A percentile compares a stretch with the other conserved stretches of the same genome.
Evolutionary conservation across 2,888 invertebrate genomes (phyloP).

Genomic region (Campoplex nolae): DNA sequence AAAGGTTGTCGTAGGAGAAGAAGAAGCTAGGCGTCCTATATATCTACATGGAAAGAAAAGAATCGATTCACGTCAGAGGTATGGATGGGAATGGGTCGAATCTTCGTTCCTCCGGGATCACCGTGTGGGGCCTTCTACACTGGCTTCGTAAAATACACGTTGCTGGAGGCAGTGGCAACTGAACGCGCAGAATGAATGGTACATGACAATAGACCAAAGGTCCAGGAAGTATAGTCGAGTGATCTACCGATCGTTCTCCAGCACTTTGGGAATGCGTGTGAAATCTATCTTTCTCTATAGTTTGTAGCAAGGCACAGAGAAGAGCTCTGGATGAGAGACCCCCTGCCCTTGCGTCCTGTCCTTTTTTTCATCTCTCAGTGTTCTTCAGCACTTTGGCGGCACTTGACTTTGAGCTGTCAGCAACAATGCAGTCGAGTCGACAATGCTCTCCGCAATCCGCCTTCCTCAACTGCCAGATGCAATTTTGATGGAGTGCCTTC

Average conservation of each 20-base stretch:
- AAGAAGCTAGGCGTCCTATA: slow-evolving; percentile 73
- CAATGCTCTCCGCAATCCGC: slow-evolving; percentile 75
- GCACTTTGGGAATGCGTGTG: slow-evolving; percentile 68
- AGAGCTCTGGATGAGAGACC: slow-evolving; percentile 54
- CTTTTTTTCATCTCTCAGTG: slow-evolving; percentile 59
- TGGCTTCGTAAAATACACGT: slow-evolving; percentile 71
- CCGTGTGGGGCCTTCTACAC: slow-evolving; percentile 81
- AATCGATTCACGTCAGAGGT: slow-evolving; percentile 49
- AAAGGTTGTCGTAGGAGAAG: slow-evolving; percentile 64
- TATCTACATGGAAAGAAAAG: slow-evolving; percentile 52
- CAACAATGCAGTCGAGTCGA: slow-evolving; percentile 75
- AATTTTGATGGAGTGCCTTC: slow-evolving; percentile 81
- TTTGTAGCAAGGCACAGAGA: slow-evolving; percentile 68
- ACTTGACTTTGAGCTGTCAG: slow-evolving; percentile 79
- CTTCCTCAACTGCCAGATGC: slow-evolving; percentile 75
- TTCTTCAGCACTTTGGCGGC: slow-evolving; percentile 72
- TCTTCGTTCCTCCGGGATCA: slow-evolving; percentile 75
- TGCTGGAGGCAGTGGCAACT: slow-evolving; percentile 72
- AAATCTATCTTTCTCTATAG: slow-evolving; percentile 66
- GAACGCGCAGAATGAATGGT: slow-evolving; percentile 74
- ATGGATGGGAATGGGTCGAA: slow-evolving; percentile 71
- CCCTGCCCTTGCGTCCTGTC: slow-evolving; percentile 56
- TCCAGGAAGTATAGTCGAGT: slow-evolving; percentile 82
- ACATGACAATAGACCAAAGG: slow-evolving; percentile 74
- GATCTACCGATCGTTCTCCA: slow-evolving; percentile 78